Base-by-base conservation (phyloP, 2,797 vertebrate genomes). In the Pseudopleuronectes americanus region DNA sequence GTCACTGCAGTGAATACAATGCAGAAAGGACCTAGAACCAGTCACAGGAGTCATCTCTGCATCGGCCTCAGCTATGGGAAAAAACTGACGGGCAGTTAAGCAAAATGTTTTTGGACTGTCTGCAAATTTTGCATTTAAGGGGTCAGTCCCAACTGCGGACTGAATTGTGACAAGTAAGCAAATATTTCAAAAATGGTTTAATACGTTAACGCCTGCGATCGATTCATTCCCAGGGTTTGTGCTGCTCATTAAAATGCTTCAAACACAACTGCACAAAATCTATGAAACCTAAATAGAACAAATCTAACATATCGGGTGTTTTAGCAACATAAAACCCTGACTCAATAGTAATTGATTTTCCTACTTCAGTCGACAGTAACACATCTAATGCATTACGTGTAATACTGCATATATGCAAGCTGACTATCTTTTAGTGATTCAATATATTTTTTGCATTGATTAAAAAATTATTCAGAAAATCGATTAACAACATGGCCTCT, bases 1-100 rank as follows among this genome's bases (percentile, higher is more conserved):
- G 77, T 74, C 49, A 48, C 62, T 83, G 74, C 78, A 63, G 62
- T 79, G 76, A 74, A 64, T 70, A 73, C 43, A 57, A 17, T 57
- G 54, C 48, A 68, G 64, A 74, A 73, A 68, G 51, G 53, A 65
- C 65, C 36, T 8, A 36, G 9, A 14, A 68, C 17, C 14, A 19
- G 16, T 53, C 24, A 64, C 28, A 19, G 12, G 14, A n/a, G 58
- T 43, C 5, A 6, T n/a, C 14, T 53, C 51, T 62, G 16, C 41
- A 52, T 54, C 53, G 57, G 26, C 4, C 10, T 14, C 17, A 6
- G 36, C 47, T 45, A 33, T 21, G 9, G 14, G 33, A 64, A 77
- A 36, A 68, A 73, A 38, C 45, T 45, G 17, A 52, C n/a, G 26
- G 22, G 56, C 22, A 38, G 22, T 26, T 59, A 8, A 19, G 43